Conservation (phyloP, 1,140 invertebrate species). For the Plectrocnemia conspersa region DNA sequence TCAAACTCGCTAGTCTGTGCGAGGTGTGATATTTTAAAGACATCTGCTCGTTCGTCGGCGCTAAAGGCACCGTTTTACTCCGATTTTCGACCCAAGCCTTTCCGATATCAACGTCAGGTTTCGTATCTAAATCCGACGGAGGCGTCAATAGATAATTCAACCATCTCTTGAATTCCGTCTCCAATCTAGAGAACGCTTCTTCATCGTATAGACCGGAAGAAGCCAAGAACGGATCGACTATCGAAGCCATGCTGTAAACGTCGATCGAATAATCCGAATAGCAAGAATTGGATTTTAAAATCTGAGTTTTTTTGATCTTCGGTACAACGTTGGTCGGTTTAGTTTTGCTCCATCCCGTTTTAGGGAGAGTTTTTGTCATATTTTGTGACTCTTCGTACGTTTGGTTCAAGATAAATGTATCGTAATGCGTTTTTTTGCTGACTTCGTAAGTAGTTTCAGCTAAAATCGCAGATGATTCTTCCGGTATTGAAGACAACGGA, state of each 20-base stretch:
- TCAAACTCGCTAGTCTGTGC: conserved; percentile 59
- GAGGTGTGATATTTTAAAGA: conserved; percentile 62
- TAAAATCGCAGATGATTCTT: conserved; percentile 44
- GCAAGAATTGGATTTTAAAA: conserved; percentile 31
- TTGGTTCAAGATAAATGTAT: conserved; percentile 30
- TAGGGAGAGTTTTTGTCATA: not conserved
- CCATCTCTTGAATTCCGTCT: conserved; percentile 80
- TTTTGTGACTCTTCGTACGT: conserved; percentile 28
- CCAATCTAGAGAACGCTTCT: conserved; percentile 73
- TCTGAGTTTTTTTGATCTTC: conserved; percentile 17
- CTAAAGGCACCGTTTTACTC: conserved; percentile 58
- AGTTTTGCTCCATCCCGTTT: conserved; percentile 8
- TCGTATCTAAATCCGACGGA: conserved; percentile 64
- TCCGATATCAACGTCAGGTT: conserved; percentile 63
- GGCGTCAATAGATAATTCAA: conserved; percentile 81
- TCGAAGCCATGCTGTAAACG: conserved; percentile 55
- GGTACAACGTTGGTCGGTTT: not conserved
- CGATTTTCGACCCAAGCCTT: conserved; percentile 68
- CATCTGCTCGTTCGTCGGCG: conserved; percentile 64
- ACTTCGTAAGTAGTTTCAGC: conserved; percentile 26
- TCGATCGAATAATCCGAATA: conserved; percentile 44
- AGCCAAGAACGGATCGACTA: conserved; percentile 63
- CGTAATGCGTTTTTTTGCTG: conserved; percentile 18
- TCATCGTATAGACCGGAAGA: conserved; percentile 72
- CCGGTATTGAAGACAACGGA: conserved; percentile 47